Conservation (phyloP, 2,113 vertebrate species). For the Trematomus loennbergii region DNA sequence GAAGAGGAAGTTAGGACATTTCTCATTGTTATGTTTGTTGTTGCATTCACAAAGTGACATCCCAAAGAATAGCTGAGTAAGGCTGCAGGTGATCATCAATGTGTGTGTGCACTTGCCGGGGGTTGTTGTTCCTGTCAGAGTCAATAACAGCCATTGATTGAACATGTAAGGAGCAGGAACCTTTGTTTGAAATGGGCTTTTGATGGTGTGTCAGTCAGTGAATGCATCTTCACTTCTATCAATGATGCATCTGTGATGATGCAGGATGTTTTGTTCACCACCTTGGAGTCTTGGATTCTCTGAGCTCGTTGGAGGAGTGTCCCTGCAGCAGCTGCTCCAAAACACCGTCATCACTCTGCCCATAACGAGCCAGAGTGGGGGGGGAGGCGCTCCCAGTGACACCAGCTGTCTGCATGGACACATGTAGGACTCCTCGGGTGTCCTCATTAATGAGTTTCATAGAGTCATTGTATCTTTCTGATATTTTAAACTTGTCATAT, state of each 20-base stretch:
- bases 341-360: conserved; percentile 76
- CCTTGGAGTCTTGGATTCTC: conserved; percentile 24
- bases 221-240: too few relatives aligned
- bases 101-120: conserved; percentile 25
- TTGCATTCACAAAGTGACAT: conserved; percentile 7
- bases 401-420: conserved; percentile 72
- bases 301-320: conserved; percentile 40
- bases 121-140: conserved; percentile 18
- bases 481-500: not conserved
- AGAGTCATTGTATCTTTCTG: not conserved
- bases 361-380: conserved; percentile 72
- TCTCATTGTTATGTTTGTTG: conserved; percentile 5
- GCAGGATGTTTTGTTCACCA: conserved; percentile 3
- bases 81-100: conserved; percentile 26
- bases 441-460: conserved; percentile 48
- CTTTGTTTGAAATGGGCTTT: conserved; percentile 46
- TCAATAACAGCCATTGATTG: conserved; percentile 67
- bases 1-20: not conserved
- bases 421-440: conserved; percentile 61
- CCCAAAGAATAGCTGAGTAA: conserved; percentile 17
- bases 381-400: conserved; percentile 67
- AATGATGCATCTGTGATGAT: conserved; percentile 14
- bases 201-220: not conserved
- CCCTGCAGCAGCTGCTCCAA: conserved; percentile 77
- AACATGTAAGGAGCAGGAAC: conserved; percentile 55